Base-by-base conservation (phyloP, 1,140 invertebrate species). In the Ips nitidus region DNA sequence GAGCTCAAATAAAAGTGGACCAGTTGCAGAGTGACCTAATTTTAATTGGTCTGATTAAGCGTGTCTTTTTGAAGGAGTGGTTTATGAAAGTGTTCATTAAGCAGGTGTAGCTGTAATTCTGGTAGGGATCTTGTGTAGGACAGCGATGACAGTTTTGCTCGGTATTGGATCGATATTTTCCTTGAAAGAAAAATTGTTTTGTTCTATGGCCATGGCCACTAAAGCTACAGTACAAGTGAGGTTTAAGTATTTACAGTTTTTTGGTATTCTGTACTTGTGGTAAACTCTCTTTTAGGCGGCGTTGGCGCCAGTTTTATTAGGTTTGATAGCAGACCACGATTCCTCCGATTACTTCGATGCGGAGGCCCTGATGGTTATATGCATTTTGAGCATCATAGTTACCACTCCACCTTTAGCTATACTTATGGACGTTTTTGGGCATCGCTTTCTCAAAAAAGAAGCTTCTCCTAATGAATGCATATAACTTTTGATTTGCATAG, bases 321-420 rank as follows among this genome's bases (percentile, higher is more conserved):
- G 93, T 73, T 81, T 87, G 41, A 86, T 94, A 0, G 71, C 79
- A 3, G 80, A 73, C 1, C 77, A 79, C 5, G 83, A 61, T 0
- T 76, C 80, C 0, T 76, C 80, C 0, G 82, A 87, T 41, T 72
- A 80, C 39, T 69, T 76, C 0, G 86, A 86, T 74, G 88, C 86
- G 0, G 82, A 88, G 66, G 86, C 80, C 2, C 83, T 92, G 2
- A 81, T 91, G 52, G 91, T 88, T 41, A 81, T 91, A 6, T 91
- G 89, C 77, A 90, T 97, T 3, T 82, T 98, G 66, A 93, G 92
- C 22, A 98, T 98, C 59, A 82, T 98, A 1, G 81, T 97, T 52
- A 97, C 95, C 0, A 95, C 95, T 0, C 95, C 95, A 0, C 82
- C 94, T 1, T 94, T 94, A 0, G 94, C 94, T 37, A 90, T 95